Conservation (phyloP, 2,888 invertebrate species). For the Bimastos eiseni region DNA sequence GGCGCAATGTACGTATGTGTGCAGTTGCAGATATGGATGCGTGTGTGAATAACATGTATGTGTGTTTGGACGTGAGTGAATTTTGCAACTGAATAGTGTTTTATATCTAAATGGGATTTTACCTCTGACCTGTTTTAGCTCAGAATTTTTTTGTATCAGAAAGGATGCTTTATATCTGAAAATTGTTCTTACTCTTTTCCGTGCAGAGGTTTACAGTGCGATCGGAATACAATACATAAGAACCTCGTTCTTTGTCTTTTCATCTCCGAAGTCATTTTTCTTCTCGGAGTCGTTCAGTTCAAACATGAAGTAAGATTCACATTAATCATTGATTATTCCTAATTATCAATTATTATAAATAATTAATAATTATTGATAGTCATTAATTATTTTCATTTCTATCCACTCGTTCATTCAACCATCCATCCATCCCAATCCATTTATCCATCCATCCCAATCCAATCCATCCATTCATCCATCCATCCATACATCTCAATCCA, state of each 20-base stretch:
- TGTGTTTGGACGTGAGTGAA: too few species aligned
- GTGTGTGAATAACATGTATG: too few species aligned
- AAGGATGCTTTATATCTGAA: background rate
- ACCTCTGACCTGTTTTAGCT: too few species aligned
- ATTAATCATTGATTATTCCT: too few species aligned
- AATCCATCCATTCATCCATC: background rate
- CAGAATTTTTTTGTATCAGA: too few species aligned
- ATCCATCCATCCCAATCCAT: background rate
- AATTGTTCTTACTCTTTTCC: too few species aligned
- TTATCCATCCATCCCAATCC: background rate
- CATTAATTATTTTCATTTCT: background rate
- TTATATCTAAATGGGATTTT: too few species aligned
- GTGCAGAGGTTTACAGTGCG: slow-evolving; percentile 64
- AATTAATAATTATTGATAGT: too few species aligned
- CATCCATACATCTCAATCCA: background rate
- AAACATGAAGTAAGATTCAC: background rate
- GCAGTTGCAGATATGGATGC: too few species aligned
- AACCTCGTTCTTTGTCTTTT: slow-evolving; percentile 89
- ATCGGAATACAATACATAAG: slow-evolving; percentile 92
- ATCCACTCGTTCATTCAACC: background rate
- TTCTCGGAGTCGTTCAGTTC: slow-evolving; percentile 73
- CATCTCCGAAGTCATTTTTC: slow-evolving; percentile 85
- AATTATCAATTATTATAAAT: too few species aligned
- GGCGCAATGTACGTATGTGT: too few species aligned
- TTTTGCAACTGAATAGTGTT: too few species aligned